These are phyloP conservation scores for Microcaecilia unicolor DNA, from an alignment of 2,797 vertebrate genomes.

Conservation along the genomic window DNA sequence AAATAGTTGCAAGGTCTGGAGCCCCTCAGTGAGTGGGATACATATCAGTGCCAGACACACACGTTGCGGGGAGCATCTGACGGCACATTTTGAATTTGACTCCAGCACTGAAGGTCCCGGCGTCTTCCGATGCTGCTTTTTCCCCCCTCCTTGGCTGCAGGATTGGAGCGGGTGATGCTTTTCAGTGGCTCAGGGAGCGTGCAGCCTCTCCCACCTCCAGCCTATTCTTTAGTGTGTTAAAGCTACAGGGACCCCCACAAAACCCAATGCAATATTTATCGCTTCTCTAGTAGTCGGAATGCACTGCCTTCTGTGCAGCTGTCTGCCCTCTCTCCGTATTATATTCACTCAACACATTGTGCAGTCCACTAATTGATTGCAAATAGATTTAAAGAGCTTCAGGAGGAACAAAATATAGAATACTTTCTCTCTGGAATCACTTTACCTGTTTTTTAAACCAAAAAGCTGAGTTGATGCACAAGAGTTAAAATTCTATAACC, in stretches of 20 bases:
- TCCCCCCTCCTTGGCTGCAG: slow-evolving; percentile 24
- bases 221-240: slow-evolving; percentile 57
- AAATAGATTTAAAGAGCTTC: not conserved
- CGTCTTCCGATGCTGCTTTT: slow-evolving; percentile 28
- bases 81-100: not conserved
- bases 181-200: slow-evolving; percentile 51
- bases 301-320: too few relatives aligned
- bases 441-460: too few relatives aligned
- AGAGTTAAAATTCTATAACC: too few relatives aligned
- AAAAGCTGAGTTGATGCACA: too few relatives aligned
- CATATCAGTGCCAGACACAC: not conserved
- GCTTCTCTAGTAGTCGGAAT: slow-evolving; percentile 20
- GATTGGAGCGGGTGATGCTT: slow-evolving; percentile 52
- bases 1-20: not conserved
- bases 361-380: too few relatives aligned
- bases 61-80: slow-evolving; percentile 1
- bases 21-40: too few relatives aligned
- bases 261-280: slow-evolving; percentile 50
- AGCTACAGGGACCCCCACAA: slow-evolving; percentile 44
- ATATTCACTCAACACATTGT: too few relatives aligned
- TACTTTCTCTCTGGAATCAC: not conserved
- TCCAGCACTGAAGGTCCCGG: not conserved
- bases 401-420: not conserved
- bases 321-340: too few relatives aligned
- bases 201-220: slow-evolving; percentile 65